A percentile compares a stretch with the other conserved stretches of the same genome.
phyloP scores from a whole-genome alignment of 1,140 invertebrate genomes.

The Gonatopus flavifemur region DNA sequence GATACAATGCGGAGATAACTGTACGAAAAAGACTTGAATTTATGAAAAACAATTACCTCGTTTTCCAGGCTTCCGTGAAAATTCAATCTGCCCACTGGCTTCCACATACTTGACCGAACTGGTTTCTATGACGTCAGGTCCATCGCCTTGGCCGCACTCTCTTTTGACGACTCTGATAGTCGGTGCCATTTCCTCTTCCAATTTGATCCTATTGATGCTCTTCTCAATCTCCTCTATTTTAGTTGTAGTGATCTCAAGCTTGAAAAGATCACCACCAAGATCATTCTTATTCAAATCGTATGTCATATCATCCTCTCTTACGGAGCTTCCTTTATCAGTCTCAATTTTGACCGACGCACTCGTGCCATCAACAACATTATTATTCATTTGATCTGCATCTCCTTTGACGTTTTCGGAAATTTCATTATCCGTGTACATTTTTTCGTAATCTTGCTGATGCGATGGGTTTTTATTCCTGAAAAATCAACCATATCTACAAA shows the following conservation, averaged over 20 bases:
- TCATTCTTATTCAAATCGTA: slow-evolving; percentile 25
- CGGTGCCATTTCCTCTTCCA: slow-evolving; percentile 33
- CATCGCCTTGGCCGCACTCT: slow-evolving; percentile 18
- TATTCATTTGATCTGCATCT: too few species aligned
- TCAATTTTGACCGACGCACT: too few species aligned
- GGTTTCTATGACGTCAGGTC: slow-evolving; percentile 8
- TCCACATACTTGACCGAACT: slow-evolving; percentile 25
- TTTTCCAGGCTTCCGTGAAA: slow-evolving; percentile 8
- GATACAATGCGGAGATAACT: too few species aligned
- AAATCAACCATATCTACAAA: too few species aligned
- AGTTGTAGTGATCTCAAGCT: slow-evolving; percentile 27
- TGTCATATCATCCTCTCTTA: slow-evolving; percentile 8
- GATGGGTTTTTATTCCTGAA: too few species aligned
- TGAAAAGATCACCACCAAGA: slow-evolving; percentile 31
- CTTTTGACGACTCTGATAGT: slow-evolving; percentile 19
- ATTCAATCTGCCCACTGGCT: slow-evolving; percentile 28
- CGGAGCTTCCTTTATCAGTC: slow-evolving; percentile 13
- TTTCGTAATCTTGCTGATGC: too few species aligned
- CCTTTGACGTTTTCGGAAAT: too few species aligned
- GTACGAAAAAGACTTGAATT: too few species aligned
- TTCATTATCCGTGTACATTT: too few species aligned
- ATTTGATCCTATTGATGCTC: slow-evolving; percentile 34
- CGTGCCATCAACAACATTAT: too few species aligned
- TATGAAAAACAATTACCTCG: slow-evolving; percentile 18
- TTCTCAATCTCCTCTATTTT: slow-evolving; percentile 28